Evolutionary conservation across 2,888 invertebrate genomes (phyloP).

Genomic region (Pegoplata infirma): DNA sequence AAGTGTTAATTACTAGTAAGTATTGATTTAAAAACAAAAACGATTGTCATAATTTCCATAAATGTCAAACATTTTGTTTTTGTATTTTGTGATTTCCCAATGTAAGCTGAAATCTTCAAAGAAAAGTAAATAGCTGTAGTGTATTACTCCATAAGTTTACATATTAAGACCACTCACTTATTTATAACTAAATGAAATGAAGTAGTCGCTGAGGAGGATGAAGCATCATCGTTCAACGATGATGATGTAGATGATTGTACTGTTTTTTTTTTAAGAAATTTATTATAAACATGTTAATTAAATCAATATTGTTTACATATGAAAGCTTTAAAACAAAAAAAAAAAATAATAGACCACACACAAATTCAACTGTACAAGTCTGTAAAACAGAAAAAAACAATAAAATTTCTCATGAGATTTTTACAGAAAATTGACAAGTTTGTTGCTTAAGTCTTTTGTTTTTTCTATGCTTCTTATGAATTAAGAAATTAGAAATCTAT

Average conservation of each 20-base stretch:
- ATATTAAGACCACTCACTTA: constrained; percentile 45
- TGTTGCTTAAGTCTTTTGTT: constrained; percentile 54
- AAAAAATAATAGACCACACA: constrained; percentile 45
- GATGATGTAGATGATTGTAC: constrained; percentile 10
- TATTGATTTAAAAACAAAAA: constrained; percentile 22
- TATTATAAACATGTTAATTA: constrained; percentile 62
- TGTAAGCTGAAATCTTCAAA: neutral
- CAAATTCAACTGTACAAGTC: neutral
- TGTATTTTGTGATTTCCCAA: neutral
- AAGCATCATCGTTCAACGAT: neutral
- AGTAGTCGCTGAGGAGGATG: neutral
- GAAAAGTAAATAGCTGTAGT: neutral
- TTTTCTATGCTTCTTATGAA: neutral
- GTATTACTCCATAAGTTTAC: constrained; percentile 50
- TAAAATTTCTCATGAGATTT: constrained; percentile 52
- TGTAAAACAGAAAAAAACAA: constrained; percentile 15
- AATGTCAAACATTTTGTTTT: neutral
- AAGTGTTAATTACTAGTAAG: constrained; percentile 56
- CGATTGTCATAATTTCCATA: constrained; percentile 49
- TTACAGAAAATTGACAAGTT: constrained; percentile 47
- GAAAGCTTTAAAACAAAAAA: constrained; percentile 42
- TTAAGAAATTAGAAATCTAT: constrained; percentile 22
- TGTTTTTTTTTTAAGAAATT: constrained; percentile 56
- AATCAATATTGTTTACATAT: constrained; percentile 60
- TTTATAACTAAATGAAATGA: neutral